Evolutionary conservation across 2,113 vertebrate species (phyloP), one percentile per base, ranked within the genome.

Genomic region (Muntiacus muntjak): DNA sequence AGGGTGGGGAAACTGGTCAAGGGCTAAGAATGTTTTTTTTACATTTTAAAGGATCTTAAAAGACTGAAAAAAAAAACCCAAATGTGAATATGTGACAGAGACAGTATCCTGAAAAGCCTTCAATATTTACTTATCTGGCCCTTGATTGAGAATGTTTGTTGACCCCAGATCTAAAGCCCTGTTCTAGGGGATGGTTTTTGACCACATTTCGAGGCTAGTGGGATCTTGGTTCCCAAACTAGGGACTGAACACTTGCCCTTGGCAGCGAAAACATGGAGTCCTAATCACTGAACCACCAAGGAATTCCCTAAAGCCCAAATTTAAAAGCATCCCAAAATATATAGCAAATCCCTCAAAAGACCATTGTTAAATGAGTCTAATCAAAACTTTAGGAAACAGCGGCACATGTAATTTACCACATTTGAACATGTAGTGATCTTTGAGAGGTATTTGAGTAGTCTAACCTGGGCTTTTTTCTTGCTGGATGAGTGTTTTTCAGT

Each of bases 1-100:
- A 12, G 52, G 28, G 30, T 92, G 17, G 78, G 74, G 81, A 71
- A 86, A 87, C 47, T 43, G 28, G 33, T 50, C 89, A 96, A 96
- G 76, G 84, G n/a, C 55, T 87, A 87, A 87, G 52, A 94, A 64
- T 95, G 28, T 7, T 36, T 93, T 30, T 30, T 87, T 83, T 85
- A 92, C 11, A 64, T 97, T 95, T 96, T 55, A 91, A 74, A 96
- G 62, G 54, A n/a, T 62, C 87, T 93, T 87, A 79, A 90, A 94
- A 87, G 62, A 84, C 43, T 84, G 12, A 58, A 23, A 55, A 92
- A 84, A 54, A 50, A 50, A 50, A 50, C 12, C 64, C 3, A 91
- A 86, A 28, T 3, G 1, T 74, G 58, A 62, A 55, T 84, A 54
- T 94, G 43, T 16, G 15, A 50, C 33, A 91, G 5, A 64, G 43